Base-by-base conservation (phyloP, 2,888 invertebrate species). In the Scaeva pyrastri region DNA sequence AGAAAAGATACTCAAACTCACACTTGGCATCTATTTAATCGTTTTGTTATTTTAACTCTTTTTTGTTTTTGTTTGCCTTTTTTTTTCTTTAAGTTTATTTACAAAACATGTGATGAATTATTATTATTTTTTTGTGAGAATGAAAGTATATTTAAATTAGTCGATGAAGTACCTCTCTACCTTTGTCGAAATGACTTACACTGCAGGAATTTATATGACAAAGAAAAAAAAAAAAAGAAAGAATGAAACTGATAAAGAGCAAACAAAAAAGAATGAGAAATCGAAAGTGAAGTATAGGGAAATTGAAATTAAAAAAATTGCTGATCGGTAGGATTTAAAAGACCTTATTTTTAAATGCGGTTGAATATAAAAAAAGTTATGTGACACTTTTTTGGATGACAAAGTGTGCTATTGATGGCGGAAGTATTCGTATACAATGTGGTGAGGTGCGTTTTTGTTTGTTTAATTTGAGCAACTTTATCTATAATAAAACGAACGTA, bases 11-110 rank as follows among this genome's bases (percentile, higher is more conserved):
- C 31, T 36, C 77, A 77, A 50, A 77, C 82, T 36, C 77, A 77
- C 58, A 77, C 82, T 80, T 80, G 81, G 81, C 72, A 84, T 50
- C 36, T 48, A 68, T 84, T 75, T 64, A 71, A 79, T 84, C 56
- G 52, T 71, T 71, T 50, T 74, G 66, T 64, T 83, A 31, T 66
- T 75, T 43, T 75, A 52, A 52, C 50, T 68, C 26, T 79, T 52
- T 68, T 60, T 68, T 21, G 6, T 50, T 50, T 52, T 5, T 56
- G 36, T 19, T 8, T 31, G 31, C 2, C 31, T 66, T 66, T 52
- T 36, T 21, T 60, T 41, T 71, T 64, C 36, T 31, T 26, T 39
- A 26, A 23, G 43, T 60, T 31, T 79, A 56, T 84, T 84, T 74
- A 79, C 79, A 84, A 74, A 64, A 84, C 56, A 70, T 66, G 70